phyloP scores from a whole-genome alignment of 1,140 invertebrate species.

The Rhizoglyphus robini region DNA sequence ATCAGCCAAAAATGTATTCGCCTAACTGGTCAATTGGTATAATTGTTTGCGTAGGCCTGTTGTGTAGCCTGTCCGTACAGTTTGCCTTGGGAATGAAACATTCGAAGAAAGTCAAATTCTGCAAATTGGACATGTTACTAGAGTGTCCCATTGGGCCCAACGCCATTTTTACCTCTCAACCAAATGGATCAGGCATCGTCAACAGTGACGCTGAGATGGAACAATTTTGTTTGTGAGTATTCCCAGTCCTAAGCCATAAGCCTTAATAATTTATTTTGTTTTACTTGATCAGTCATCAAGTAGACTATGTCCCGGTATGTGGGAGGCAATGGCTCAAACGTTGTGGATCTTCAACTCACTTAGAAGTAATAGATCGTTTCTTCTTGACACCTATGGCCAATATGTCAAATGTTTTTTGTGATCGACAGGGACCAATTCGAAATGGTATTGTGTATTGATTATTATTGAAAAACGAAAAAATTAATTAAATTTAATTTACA shows the following conservation, averaged over 20 bases:
- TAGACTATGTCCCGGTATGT: conserved; percentile 2
- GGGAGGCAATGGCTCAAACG: background rate
- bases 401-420: background rate
- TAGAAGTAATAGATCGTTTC: background rate
- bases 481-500: no score
- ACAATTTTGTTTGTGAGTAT: conserved; percentile 16
- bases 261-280: background rate
- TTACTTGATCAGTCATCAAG: background rate
- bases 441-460: no score
- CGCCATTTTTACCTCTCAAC: background rate
- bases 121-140: background rate
- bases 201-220: background rate
- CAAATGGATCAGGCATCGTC: background rate
- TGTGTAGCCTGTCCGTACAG: no score
- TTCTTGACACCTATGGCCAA: background rate
- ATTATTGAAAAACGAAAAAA: no score
- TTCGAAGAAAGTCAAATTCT: background rate
- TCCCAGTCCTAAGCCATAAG: background rate
- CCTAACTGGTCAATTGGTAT: no score
- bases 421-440: background rate
- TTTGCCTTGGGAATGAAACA: no score
- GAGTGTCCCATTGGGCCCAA: conserved; percentile 2
- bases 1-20: no score
- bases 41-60: no score
- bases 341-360: background rate